These are phyloP conservation scores for Leptothorax acervorum DNA, from an alignment of 2,888 invertebrate genomes.

Conservation along the genomic window DNA sequence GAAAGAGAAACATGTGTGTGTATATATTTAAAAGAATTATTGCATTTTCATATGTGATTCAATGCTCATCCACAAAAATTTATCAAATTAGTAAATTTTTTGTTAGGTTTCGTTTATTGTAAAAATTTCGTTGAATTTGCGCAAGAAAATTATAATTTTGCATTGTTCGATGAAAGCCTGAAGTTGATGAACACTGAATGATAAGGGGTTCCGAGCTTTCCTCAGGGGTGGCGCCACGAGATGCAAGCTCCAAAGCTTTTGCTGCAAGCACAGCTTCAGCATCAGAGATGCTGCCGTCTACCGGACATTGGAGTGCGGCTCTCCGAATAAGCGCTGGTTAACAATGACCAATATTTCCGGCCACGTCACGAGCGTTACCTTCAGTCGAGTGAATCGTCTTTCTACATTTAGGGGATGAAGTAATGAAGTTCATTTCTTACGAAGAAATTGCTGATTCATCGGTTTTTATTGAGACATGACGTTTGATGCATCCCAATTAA, in stretches of 20 bases:
- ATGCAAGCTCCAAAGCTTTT: constrained; percentile 71
- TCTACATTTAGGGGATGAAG: constrained; percentile 43
- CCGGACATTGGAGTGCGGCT: constrained; percentile 72
- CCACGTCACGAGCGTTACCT: constrained; percentile 76
- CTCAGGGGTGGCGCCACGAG: constrained; percentile 78
- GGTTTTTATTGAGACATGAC: constrained; percentile 40
- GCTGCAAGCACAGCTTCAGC: constrained; percentile 57
- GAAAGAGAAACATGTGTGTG: not conserved
- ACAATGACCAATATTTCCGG: constrained; percentile 80
- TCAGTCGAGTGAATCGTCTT: constrained; percentile 75
- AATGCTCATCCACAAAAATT: not conserved
- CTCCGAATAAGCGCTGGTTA: constrained; percentile 71
- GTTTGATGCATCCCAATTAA: constrained; percentile 30
- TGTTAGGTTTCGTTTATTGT: not conserved
- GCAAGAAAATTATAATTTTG: not conserved
- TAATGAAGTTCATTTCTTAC: constrained; percentile 44
- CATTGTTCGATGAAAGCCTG: constrained; percentile 15
- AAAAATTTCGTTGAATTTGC: constrained; percentile 8
- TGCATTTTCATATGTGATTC: not conserved
- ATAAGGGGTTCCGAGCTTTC: constrained; percentile 74
- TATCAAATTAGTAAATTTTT: not conserved
- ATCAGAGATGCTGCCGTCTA: constrained; percentile 78
- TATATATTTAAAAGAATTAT: not conserved
- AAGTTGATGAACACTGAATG: constrained; percentile 64
- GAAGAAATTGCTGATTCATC: constrained; percentile 30